phyloP scores from a whole-genome alignment of 2,888 invertebrate species.

The Eremobia ochroleuca region DNA sequence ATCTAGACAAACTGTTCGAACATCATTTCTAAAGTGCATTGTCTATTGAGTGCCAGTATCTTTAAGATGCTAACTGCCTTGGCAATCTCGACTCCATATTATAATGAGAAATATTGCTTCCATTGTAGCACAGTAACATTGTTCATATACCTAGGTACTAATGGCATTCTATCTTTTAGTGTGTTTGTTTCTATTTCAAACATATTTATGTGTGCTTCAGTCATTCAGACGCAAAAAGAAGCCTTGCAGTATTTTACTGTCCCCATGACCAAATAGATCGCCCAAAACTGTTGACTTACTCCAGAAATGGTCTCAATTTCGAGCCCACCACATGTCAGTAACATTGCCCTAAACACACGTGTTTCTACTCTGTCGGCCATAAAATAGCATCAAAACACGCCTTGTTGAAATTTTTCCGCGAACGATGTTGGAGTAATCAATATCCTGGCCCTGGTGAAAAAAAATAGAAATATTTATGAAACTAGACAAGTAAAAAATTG shows the following conservation, averaged over 20 bases:
- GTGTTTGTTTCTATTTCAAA: conserved; percentile 34
- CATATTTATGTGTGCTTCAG: conserved; percentile 9
- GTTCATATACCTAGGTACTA: conserved; percentile 28
- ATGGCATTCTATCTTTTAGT: conserved; percentile 27
- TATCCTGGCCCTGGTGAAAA: conserved; percentile 30
- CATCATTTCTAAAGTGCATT: conserved; percentile 29
- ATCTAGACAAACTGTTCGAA: conserved; percentile 21
- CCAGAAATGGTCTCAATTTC: conserved; percentile 17
- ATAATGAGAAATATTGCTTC: conserved; percentile 48
- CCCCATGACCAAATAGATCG: neutral
- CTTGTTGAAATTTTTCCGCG: conserved; percentile 30
- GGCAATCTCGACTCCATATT: conserved; percentile 46
- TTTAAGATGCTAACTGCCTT: conserved; percentile 26
- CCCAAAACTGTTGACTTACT: neutral
- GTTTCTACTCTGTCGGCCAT: conserved; percentile 21
- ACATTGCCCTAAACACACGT: conserved; percentile 18
- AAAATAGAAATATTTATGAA: conserved; percentile 50
- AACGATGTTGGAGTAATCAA: conserved; percentile 38
- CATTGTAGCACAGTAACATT: conserved; percentile 35
- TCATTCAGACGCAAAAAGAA: conserved; percentile 13
- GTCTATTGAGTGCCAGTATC: conserved; percentile 29
- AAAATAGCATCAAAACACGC: conserved; percentile 24
- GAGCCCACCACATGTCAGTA: conserved; percentile 14
- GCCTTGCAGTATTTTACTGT: conserved; percentile 18
- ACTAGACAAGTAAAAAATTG: conserved; percentile 55